Percentiles rank a stretch among this genome's conserved stretches.
phyloP scores from a whole-genome alignment of 2,113 vertebrate genomes.

The Ornithorhynchus anatinus region DNA sequence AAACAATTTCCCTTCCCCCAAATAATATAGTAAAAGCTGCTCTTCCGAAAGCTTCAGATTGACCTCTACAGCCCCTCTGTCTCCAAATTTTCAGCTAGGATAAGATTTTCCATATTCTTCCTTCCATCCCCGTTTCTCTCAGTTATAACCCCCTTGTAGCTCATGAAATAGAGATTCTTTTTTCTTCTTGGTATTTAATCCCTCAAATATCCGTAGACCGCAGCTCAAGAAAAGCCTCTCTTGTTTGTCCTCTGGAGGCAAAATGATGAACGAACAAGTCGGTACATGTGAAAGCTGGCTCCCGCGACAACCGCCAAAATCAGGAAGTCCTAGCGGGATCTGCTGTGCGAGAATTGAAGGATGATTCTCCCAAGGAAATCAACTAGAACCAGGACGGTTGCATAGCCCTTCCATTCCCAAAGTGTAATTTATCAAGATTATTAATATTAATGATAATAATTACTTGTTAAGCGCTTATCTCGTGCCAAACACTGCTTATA shows the following conservation, averaged over 20 bases:
- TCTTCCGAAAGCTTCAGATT: too few relatives aligned
- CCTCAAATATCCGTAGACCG: conserved; percentile 47
- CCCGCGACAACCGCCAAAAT: neutral
- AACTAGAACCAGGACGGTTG: conserved; percentile 14
- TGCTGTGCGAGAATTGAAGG: neutral
- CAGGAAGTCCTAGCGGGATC: neutral
- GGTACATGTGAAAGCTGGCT: conserved; percentile 7
- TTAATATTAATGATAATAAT: too few relatives aligned
- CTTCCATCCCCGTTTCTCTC: conserved; percentile 14
- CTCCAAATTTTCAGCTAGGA: too few relatives aligned
- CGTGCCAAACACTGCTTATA: too few relatives aligned
- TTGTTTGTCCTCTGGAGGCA: conserved; percentile 37
- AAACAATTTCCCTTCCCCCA: too few relatives aligned
- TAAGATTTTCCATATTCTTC: conserved; percentile 41
- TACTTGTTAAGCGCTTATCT: too few relatives aligned
- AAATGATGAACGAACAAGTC: conserved; percentile 20
- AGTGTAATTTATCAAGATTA: too few relatives aligned
- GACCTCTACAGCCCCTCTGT: too few relatives aligned
- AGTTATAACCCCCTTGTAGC: neutral
- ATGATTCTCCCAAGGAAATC: neutral
- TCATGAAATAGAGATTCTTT: conserved; percentile 41
- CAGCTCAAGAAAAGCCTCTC: conserved; percentile 49
- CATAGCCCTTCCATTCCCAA: neutral
- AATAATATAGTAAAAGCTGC: too few relatives aligned
- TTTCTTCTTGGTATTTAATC: conserved; percentile 43